Base-by-base conservation (phyloP, 2,113 vertebrate species). In the Callospermophilus lateralis region DNA sequence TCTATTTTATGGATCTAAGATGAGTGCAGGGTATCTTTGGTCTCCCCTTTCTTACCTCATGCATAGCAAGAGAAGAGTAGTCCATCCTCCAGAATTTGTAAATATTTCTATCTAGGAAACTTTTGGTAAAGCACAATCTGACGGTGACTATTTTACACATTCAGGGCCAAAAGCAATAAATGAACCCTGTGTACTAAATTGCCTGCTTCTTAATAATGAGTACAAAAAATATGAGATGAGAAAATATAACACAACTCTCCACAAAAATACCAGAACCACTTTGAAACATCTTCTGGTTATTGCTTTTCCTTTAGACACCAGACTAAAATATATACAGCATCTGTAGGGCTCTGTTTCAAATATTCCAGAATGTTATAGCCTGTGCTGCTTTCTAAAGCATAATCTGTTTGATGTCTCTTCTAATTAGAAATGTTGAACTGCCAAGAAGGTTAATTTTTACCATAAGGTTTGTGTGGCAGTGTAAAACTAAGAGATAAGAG, bases 401-500 rank as follows among this genome's bases (percentile, higher is more conserved):
- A 45, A 93, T 93, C 85, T 93, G 80, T 95, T 93, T 96, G 94
- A 92, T 90, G 76, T 96, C 92, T 96, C 92, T 97, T 94, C 95
- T 97, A 96, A 96, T 97, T 97, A 97, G 90, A 96, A 95, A 97
- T 81, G 90, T 94, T 96, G 94, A 97, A 95, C 93, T 94, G 37
- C 70, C 45, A 76, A 86, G 95, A 87, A 97, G 96, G 97, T 97
- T 97, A 95, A 96, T 96, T 97, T 96, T 89, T 70, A 90, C 78
- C 73, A 79, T 80, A 85, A 94, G 73, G 78, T 86, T 79, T 97
- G 88, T 90, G n/a, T 91, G 61, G 81, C 37, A 53, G 61, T 61
- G 4, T 91, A 92, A 95, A 93, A 96, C 76, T 65, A 67, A 96
- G 53, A 73, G 65, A 61, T 78, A 72, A n/a, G 83, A 87, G 39